Evolutionary conservation across 2,113 vertebrate species (phyloP), one percentile per base, ranked within the genome.

Genomic region (Psettodes erumei): DNA sequence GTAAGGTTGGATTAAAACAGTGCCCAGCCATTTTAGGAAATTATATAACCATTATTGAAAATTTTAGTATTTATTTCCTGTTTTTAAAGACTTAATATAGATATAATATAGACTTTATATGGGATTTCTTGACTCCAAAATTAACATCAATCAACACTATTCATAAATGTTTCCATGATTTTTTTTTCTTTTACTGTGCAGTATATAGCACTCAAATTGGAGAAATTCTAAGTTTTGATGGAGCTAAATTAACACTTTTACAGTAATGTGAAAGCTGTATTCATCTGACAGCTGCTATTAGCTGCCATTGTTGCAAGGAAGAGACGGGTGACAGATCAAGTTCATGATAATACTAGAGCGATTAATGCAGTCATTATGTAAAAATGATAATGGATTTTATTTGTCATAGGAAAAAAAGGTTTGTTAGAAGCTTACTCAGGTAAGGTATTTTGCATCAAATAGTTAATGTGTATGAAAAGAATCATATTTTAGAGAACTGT

Each of bases 341-440:
- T 38, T 82, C 25, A 38, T 8, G 71, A 85, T 77, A 81, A 69
- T 25, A 51, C 64, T 79, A 50, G 43, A 55, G 73, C 76, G 47
- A 79, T 81, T 86, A 88, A 88, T 82, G 72, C 51, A 55, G 73
- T 51, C 50, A 72, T 86, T 85, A 82, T 81, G 61, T 79, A 75
- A 81, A 85, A 84, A 67, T 23, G 35, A 79, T 84, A 82, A 85
- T 81, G 35, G 76, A 48, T 84, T 81, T 68, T 85, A 81, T 84
- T 87, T 72, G 40, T 85, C 80, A 82, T 7, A 27, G 40, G 56
- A 82, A 71, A 70, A 75, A 80, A 74, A 32, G 75, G 28, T 77
- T 71, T 71, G 21, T 65, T 21, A 43, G 42, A 54, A 28, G 40
- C 35, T 27, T 56, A 18, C 63, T 74, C 45, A 69, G n/a, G 67